Evolutionary conservation across 2,797 vertebrate species (phyloP).

Genomic region (Melanotaenia parkinsoni): DNA sequence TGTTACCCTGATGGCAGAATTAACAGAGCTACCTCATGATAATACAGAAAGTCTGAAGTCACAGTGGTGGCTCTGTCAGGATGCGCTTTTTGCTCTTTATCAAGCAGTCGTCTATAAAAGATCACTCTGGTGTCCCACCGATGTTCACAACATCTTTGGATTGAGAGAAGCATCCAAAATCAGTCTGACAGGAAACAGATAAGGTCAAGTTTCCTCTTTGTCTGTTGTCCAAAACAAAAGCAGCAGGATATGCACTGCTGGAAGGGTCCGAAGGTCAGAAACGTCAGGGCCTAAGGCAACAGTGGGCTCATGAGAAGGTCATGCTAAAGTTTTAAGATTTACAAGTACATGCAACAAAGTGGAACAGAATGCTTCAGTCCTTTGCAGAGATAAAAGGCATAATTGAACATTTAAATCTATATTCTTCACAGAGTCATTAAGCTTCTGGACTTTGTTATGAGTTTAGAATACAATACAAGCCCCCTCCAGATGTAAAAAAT

Average conservation of each 20-base stretch:
- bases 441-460: no score
- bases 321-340: background rate
- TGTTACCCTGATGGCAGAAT: background rate
- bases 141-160: background rate
- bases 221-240: background rate
- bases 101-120: background rate
- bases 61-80: background rate
- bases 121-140: background rate
- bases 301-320: background rate
- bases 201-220: slow-evolving; percentile 1
- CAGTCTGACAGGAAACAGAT: background rate
- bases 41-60: background rate
- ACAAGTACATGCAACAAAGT: no score
- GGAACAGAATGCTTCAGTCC: no score
- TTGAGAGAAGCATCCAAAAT: background rate
- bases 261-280: background rate
- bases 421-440: no score
- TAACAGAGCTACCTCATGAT: background rate
- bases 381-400: no score
- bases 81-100: background rate
- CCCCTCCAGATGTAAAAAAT: no score
- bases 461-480: no score
- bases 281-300: background rate
- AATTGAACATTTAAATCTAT: no score
- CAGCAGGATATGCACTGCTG: background rate